Base-by-base conservation (phyloP, 2,888 invertebrate genomes). In the Heliconius charithonia region DNA sequence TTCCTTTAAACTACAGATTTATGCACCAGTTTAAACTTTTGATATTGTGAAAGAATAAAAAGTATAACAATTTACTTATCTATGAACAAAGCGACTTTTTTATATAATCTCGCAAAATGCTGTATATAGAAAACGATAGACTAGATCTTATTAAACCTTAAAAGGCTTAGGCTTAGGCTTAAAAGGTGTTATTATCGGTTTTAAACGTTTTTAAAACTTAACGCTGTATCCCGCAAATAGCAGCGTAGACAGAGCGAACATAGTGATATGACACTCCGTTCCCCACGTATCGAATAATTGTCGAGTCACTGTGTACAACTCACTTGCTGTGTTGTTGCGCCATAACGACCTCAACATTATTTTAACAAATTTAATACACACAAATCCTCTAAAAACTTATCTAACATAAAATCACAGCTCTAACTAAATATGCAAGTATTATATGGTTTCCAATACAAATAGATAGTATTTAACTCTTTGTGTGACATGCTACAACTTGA, bases 381-480 rank as follows among this genome's bases (percentile, higher is more conserved):
- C 59, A 63, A 37, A 51, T 9, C 9, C 22, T 22, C 7, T 7
- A 22, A 51, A 51, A 51, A 22, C 3, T 7, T 51, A 51, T 22
- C 22, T 22, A 22, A 51, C 1, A 51, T 51, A 51, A 51, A 19
- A 51, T 62, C 3, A 25, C 12, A 62, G 10, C 62, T 62, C 62
- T n/a, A 62, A 62, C 25, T 62, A 25, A 62, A 51, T 51, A 51
- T 51, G 22, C 51, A 19, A 51, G 22, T 51, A 51, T 51, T 51
- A 41, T 74, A 41, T 16, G 10, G 41, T 63, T 63, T 41, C 45
- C 63, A 45, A 63, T 74, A 74, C 74, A 76, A 81, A 89, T 92
- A 93, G 91, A 93, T 93, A 92, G 92, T 92, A 91, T 89, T 88
- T 92, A 92, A 92, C 90, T 88, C 88, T 88, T 87, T 86, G 85